Evolutionary conservation across 2,888 invertebrate species (phyloP), one percentile per base, ranked within the genome.

Genomic region (Heliconius sara): DNA sequence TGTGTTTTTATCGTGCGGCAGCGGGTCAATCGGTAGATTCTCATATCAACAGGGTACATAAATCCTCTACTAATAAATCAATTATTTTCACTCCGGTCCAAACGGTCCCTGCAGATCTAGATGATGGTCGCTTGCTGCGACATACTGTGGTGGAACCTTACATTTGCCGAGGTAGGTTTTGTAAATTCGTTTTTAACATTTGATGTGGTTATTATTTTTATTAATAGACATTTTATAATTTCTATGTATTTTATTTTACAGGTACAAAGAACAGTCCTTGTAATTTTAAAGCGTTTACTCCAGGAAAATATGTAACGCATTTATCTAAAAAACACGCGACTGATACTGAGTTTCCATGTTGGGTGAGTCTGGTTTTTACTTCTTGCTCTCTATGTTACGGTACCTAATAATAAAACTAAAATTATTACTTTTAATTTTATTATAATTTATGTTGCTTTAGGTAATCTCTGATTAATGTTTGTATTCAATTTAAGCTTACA

Each of bases 1-100:
- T 96, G 83, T 97, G 97, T 86, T 96, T 97, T 85, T 97, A 97
- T 88, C 93, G 97, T 74, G 96, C 96, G 0, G 91, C 95, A 1
- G 92, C 95, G 0, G 94, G 95, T 73, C 96, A 96, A 78, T 95
- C 96, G 73, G 96, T 97, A 0, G 93, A 95, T 27, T 91, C 96
- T 9, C 97, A 97, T 88, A 95, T 96, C 68, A 83, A 87, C 22
- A 87, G 91, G 25, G 86, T 88, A 6, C 96, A 96, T 52, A 86
- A 86, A 0, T 83, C 80, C 13, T 82, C 85, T 0, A 71, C 74
- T 60, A 83, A 74, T 57, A 85, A 80, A 82, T 85, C 77, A 74
- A 87, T 92, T 67, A 85, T 90, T 47, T 86, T 86, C 65, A 83
- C 87, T 3, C 86, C 88, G 3, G 76, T 83, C 27, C 84, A 84